Conservation (phyloP, 2,113 vertebrate species). For the Tautogolabrus adspersus region DNA sequence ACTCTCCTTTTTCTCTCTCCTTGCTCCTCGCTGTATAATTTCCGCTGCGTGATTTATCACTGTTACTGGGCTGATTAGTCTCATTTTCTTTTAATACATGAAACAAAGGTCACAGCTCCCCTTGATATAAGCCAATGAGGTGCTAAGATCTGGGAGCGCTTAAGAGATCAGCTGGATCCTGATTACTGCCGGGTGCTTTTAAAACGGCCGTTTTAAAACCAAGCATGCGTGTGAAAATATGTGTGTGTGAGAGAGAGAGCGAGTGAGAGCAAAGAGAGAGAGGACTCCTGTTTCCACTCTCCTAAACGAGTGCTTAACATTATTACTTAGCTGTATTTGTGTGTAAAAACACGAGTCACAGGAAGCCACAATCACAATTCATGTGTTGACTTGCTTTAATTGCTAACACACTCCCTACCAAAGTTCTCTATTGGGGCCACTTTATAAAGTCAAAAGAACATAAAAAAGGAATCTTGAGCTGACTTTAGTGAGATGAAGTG, state of each 20-base stretch:
- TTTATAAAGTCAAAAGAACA: conserved; percentile 1
- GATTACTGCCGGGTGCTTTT: conserved; percentile 57
- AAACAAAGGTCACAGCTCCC: conserved; percentile 79
- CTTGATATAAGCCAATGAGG: conserved; percentile 76
- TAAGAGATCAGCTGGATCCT: conserved; percentile 70
- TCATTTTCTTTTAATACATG: conserved; percentile 76
- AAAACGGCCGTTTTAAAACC: conserved; percentile 52
- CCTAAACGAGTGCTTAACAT: conserved; percentile 49
- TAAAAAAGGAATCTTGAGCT: neutral
- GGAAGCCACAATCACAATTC: conserved; percentile 12
- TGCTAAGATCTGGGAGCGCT: conserved; percentile 68
- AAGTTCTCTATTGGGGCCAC: neutral
- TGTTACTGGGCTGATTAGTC: conserved; percentile 76
- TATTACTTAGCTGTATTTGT: conserved; percentile 40
- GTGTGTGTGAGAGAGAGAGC: neutral
- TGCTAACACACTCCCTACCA: neutral
- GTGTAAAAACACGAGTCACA: conserved; percentile 39
- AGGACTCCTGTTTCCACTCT: neutral
- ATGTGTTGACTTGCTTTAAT: conserved; percentile 20
- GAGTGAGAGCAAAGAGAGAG: neutral
- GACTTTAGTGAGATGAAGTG: neutral
- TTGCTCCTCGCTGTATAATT: conserved; percentile 50
- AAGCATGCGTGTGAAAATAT: neutral
- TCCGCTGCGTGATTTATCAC: conserved; percentile 73
- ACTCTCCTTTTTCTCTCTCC: conserved; percentile 12